phyloP scores from a whole-genome alignment of 2,888 invertebrate species.

The Tipula vernalis region DNA sequence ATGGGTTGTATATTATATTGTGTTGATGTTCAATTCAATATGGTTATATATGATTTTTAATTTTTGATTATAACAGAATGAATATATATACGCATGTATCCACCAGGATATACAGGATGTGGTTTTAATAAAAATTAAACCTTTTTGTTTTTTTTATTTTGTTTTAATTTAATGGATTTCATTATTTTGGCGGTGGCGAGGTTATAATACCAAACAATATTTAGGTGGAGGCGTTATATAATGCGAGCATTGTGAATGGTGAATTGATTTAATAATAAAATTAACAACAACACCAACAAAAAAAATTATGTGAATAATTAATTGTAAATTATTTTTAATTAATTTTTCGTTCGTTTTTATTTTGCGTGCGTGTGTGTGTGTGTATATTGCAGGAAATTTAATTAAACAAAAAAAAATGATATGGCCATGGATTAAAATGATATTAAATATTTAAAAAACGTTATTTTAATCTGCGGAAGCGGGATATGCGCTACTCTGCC shows the following conservation, averaged over 20 bases:
- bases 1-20: not conserved
- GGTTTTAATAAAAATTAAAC: not conserved
- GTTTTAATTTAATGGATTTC: not conserved
- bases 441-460: not conserved
- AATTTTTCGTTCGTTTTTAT: not conserved
- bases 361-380: not conserved
- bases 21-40: not conserved
- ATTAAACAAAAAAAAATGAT: not conserved
- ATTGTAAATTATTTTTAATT: not conserved
- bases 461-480: not conserved
- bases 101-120: not conserved
- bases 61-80: not conserved
- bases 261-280: constrained; percentile 1
- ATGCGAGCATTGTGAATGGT: not conserved
- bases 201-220: not conserved
- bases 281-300: not conserved
- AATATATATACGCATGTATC: not conserved
- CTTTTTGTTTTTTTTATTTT: not conserved
- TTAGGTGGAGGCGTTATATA: not conserved
- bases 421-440: not conserved
- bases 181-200: not conserved
- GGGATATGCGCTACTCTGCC: not conserved
- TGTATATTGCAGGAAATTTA: not conserved
- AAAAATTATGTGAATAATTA: not conserved
- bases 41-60: not conserved